Evolutionary conservation across 2,113 vertebrate genomes (phyloP).

Genomic region (Uria lomvia): DNA sequence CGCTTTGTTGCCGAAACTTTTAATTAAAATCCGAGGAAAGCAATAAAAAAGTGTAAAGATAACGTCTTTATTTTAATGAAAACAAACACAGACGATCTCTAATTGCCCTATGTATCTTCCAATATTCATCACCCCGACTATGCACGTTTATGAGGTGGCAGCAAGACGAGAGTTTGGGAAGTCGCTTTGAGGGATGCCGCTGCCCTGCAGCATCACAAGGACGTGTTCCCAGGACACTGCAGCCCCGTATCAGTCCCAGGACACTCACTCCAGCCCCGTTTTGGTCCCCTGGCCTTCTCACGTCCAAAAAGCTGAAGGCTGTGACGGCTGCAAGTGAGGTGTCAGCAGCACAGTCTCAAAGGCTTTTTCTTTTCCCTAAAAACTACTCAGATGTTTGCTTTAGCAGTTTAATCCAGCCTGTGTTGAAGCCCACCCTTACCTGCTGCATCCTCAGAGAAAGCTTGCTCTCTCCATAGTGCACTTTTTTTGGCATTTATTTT

Average conservation of each 20-base stretch:
- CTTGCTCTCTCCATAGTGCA: background rate
- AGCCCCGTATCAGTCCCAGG: background rate
- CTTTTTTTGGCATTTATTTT: background rate
- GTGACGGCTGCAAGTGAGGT: background rate
- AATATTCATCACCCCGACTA: background rate
- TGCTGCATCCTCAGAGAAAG: background rate
- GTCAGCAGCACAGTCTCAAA: background rate
- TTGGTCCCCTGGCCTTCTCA: background rate
- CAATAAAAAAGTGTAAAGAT: conserved; percentile 31
- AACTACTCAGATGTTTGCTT: background rate
- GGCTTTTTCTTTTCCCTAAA: too few species aligned
- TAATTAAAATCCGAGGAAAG: conserved; percentile 55
- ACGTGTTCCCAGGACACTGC: background rate
- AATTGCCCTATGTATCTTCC: background rate
- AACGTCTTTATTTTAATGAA: conserved; percentile 8
- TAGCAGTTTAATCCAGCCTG: background rate
- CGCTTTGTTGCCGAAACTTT: conserved; percentile 18
- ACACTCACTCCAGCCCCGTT: too few species aligned
- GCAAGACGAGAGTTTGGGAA: background rate
- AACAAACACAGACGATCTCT: background rate
- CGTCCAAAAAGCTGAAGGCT: background rate
- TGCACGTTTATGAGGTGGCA: background rate
- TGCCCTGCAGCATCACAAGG: background rate
- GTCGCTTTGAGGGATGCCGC: background rate
- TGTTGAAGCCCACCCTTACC: background rate